Evolutionary conservation across 2,797 vertebrate genomes (phyloP), one percentile per base, ranked within the genome.

Genomic region (Gymnodraco acuticeps): DNA sequence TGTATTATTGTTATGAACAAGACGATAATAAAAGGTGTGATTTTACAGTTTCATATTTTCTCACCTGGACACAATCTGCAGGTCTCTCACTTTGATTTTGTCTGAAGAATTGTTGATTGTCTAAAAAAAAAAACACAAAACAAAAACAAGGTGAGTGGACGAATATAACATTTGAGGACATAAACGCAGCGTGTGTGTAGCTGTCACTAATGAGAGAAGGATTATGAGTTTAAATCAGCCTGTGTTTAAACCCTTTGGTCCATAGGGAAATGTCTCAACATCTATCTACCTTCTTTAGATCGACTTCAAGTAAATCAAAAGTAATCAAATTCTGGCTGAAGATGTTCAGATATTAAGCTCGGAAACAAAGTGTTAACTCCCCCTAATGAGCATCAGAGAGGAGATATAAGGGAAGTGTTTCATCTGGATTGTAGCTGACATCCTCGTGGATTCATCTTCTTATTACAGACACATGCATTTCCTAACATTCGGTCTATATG

Each of bases 41-140:
- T 23, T 11, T 5, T 2, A 5, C 10, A 10, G 41, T 4, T 7
- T 19, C 15, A 1, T 14, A 0, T 19, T n/a, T 7, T 38, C 94
- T 93, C 85, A 98, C 98, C 97, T 97, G 90, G 94, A 95, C 7
- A 99, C 98, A 1, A 99, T 95, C 95, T 99, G 98, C 78, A 99
- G 93, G 86, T 99, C 97, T 86, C 98, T 94, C 31, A 99, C 97
- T 80, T 93, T 82, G 88, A 99, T 97, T 94, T 98, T 99, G 75
- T 99, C 95, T 48, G 97, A 97, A 0, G 97, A 96, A 3, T 84
- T 80, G 92, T 99, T 99, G 85, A 99, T 98, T 68, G 91, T 95
- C 98, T 99, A 77, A 27, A 27, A 0, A 27, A 27, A 70, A 0
- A 27, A 27, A 70, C 66, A 45, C 10, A 52, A 38, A 52, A 17